phyloP scores from a whole-genome alignment of 2,797 vertebrate genomes.

The Taeniopygia guttata region DNA sequence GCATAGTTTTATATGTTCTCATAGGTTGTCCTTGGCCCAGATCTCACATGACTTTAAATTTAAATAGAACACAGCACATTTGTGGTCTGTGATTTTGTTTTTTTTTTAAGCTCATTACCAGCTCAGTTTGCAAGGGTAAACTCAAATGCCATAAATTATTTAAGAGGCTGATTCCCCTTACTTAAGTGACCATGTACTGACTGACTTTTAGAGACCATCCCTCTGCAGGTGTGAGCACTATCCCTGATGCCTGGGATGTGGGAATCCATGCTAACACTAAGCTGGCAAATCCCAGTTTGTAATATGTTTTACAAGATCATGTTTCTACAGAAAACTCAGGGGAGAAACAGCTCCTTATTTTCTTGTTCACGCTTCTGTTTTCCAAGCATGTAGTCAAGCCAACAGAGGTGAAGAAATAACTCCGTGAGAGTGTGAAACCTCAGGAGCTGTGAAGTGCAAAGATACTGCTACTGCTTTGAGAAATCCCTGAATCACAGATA shows the following conservation, averaged over 20 bases:
- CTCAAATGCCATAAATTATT: neutral
- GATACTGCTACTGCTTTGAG: neutral
- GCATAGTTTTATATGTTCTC: neutral
- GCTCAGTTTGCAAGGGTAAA: neutral
- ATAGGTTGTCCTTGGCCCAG: neutral
- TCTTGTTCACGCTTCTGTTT: neutral
- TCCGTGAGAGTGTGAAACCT: neutral
- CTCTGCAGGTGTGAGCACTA: neutral
- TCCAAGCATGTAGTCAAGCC: neutral
- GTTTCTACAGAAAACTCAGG: neutral
- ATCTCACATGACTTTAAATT: neutral
- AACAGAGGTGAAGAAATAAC: neutral
- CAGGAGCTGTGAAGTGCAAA: neutral
- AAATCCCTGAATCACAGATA: neutral
- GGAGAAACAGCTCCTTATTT: neutral
- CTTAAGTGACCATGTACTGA: neutral
- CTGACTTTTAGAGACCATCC: neutral
- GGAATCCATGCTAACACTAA: neutral
- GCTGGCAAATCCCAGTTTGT: neutral
- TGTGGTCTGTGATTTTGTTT: neutral
- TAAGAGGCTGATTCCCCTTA: neutral
- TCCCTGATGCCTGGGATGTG: fast-evolving
- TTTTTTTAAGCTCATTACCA: neutral
- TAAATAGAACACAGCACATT: neutral
- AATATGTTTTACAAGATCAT: neutral